A percentile compares a stretch with the other conserved stretches of the same genome.
These are phyloP conservation scores for Aphelenchoides bicaudatus DNA, from an alignment of 2,888 invertebrate genomes.

Conservation along the genomic window DNA sequence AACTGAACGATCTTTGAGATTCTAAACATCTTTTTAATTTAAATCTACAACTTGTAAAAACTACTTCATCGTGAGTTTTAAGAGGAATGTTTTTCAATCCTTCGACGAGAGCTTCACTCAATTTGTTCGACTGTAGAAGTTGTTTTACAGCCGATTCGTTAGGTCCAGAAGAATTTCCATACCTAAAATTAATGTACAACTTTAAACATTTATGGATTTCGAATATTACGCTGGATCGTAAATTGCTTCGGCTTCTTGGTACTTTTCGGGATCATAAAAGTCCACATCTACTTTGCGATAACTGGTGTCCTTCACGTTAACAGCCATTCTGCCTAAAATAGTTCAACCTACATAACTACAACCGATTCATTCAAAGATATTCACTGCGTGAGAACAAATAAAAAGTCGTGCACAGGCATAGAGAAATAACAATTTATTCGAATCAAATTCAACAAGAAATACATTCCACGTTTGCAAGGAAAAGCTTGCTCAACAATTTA, in stretches of 20 bases:
- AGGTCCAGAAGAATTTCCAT: constrained; percentile 27
- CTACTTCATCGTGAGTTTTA: constrained; percentile 51
- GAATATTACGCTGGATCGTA: too few species aligned
- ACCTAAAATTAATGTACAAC: constrained; percentile 22
- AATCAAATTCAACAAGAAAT: too few species aligned
- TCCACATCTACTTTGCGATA: constrained; percentile 57
- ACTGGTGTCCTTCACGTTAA: constrained; percentile 46
- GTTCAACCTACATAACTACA: background rate
- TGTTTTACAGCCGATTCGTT: constrained; percentile 32
- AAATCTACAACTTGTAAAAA: background rate
- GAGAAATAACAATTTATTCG: too few species aligned
- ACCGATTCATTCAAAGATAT: background rate
- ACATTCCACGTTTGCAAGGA: too few species aligned
- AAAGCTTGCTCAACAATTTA: too few species aligned
- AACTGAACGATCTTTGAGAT: constrained; percentile 42
- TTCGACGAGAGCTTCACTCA: constrained; percentile 49
- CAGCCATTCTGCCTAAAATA: constrained; percentile 44
- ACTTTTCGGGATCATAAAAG: constrained; percentile 45
- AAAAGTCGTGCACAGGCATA: too few species aligned
- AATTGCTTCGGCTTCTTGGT: constrained; percentile 48
- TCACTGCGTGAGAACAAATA: background rate
- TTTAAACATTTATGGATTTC: too few species aligned
- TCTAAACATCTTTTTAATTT: constrained; percentile 27
- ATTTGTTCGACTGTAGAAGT: constrained; percentile 35
- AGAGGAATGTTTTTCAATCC: constrained; percentile 47